Evolutionary conservation across 1,140 invertebrate species (phyloP).

Genomic region (Heliothis virescens): DNA sequence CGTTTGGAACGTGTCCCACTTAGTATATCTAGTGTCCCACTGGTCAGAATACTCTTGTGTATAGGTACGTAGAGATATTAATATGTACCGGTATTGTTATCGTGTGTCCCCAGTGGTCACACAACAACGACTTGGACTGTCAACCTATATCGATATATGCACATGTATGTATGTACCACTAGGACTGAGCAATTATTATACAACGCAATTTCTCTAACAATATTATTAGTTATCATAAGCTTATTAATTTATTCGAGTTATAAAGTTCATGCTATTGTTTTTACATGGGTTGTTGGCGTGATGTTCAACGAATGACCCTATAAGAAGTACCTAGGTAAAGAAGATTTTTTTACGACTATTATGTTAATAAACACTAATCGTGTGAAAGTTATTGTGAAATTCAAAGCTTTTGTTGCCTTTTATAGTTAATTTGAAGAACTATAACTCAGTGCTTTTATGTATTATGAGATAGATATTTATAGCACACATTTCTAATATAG

Average conservation of each 20-base stretch:
- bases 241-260: not conserved
- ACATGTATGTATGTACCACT: not conserved
- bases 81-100: conserved; percentile 43
- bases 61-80: conserved; percentile 23
- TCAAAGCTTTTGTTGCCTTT: not conserved
- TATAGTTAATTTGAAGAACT: conserved; percentile 3
- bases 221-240: not conserved
- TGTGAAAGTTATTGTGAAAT: not conserved
- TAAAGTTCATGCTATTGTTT: not conserved
- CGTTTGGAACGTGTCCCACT: conserved; percentile 26
- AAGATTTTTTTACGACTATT: not conserved
- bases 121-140: conserved; percentile 29
- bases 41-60: conserved; percentile 27
- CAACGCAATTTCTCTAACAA: not conserved
- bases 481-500: not conserved
- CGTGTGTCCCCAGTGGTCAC: conserved; percentile 37
- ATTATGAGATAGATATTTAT: not conserved
- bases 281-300: conserved; percentile 5
- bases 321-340: not conserved
- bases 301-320: not conserved
- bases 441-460: conserved; percentile 7
- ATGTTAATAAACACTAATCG: not conserved
- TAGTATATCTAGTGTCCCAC: conserved; percentile 17
- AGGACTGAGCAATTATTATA: not conserved
- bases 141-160: conserved; percentile 8